phyloP scores from a whole-genome alignment of 2,888 invertebrate species.

The Tenthredo amoena region DNA sequence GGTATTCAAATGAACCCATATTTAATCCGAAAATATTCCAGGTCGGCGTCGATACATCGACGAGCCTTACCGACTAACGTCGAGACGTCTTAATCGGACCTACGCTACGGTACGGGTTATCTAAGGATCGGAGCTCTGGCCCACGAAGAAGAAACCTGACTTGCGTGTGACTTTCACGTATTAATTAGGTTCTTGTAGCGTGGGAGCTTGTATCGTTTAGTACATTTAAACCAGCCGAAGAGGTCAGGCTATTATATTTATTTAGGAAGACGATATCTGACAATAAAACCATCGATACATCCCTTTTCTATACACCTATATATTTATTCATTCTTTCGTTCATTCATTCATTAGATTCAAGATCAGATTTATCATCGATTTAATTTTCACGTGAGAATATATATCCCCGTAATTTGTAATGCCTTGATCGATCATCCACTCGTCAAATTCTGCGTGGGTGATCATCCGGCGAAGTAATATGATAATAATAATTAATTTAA shows the following conservation, averaged over 20 bases:
- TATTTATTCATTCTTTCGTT: background rate
- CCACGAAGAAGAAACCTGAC: slow-evolving; percentile 37
- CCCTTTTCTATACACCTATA: background rate
- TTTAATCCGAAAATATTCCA: slow-evolving; percentile 50
- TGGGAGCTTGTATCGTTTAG: slow-evolving; percentile 53
- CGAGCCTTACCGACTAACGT: slow-evolving; percentile 17
- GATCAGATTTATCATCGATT: background rate
- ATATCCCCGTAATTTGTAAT: background rate
- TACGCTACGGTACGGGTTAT: slow-evolving; percentile 43
- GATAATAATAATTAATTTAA: background rate
- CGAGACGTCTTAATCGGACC: slow-evolving; percentile 48
- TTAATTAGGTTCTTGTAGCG: slow-evolving; percentile 67
- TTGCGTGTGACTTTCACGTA: slow-evolving; percentile 68
- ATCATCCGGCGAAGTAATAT: background rate
- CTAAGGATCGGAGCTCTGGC: slow-evolving; percentile 36
- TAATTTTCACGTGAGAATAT: background rate
- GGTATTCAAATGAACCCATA: slow-evolving; percentile 53
- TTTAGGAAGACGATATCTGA: background rate
- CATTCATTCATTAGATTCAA: background rate
- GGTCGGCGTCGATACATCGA: slow-evolving; percentile 48
- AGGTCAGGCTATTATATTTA: background rate
- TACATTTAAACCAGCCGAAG: slow-evolving; percentile 21
- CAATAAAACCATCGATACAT: slow-evolving; percentile 3
- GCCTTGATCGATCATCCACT: background rate
- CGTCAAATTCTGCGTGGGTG: slow-evolving; percentile 23